Percentiles rank a stretch among this genome's conserved stretches.
phyloP scores from a whole-genome alignment of 2,888 invertebrate species.

The Cerceris ruficornis region DNA sequence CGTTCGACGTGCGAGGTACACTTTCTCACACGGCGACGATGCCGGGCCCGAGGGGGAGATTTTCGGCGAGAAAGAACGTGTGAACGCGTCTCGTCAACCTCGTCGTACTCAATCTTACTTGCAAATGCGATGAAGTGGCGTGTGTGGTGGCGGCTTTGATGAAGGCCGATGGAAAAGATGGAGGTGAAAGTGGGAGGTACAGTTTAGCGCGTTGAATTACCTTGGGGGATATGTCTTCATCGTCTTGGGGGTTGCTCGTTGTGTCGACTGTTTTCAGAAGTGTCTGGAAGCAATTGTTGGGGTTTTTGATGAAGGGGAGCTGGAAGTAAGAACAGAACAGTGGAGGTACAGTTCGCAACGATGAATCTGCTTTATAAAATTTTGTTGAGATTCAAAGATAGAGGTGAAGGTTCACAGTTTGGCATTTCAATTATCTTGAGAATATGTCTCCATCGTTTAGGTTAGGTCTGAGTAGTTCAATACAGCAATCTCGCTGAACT shows the following conservation, averaged over 20 bases:
- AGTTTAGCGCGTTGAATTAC: too few relatives aligned
- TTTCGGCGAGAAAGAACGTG: constrained; percentile 62
- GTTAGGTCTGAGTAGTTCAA: too few relatives aligned
- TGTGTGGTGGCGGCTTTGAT: constrained; percentile 39
- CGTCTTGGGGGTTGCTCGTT: too few relatives aligned
- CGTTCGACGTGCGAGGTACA: not conserved
- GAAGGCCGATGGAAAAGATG: constrained; percentile 1
- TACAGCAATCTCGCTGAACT: too few relatives aligned
- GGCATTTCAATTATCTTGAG: too few relatives aligned
- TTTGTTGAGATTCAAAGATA: too few relatives aligned
- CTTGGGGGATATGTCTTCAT: too few relatives aligned
- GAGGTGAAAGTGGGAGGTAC: not conserved
- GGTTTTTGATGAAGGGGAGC: not conserved
- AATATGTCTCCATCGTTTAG: too few relatives aligned
- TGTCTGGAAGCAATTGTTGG: not conserved
- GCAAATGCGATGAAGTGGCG: constrained; percentile 69
- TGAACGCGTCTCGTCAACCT: constrained; percentile 70
- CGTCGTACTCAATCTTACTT: constrained; percentile 73
- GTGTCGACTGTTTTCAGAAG: too few relatives aligned
- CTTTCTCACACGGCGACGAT: not conserved
- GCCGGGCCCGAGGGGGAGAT: constrained; percentile 14
- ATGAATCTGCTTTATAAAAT: too few relatives aligned
- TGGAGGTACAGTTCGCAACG: too few relatives aligned
- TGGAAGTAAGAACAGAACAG: constrained; percentile 5
- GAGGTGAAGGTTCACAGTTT: too few relatives aligned